Conservation (phyloP, 2,797 vertebrate genomes). For the Microhierax caerulescens region DNA sequence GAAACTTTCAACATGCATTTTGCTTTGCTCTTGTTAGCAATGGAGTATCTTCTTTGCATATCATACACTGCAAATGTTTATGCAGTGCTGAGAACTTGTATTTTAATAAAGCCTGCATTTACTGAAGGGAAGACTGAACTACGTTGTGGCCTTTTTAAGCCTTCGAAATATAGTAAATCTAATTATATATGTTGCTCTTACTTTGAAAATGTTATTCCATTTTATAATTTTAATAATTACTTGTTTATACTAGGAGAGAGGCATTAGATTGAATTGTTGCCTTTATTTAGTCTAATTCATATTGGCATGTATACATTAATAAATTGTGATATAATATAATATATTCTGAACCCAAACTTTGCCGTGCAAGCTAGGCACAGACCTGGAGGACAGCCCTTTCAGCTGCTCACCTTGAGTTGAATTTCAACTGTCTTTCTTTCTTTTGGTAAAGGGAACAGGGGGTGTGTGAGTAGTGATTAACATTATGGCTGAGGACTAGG, state of each 20-base stretch:
- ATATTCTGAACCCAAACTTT: constrained; percentile 37
- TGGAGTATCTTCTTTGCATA: constrained; percentile 72
- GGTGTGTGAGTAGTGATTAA: background rate
- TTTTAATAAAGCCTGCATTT: constrained; percentile 73
- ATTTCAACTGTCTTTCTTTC: background rate
- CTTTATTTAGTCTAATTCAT: constrained; percentile 68
- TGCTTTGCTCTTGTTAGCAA: constrained; percentile 71
- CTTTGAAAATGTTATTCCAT: constrained; percentile 70
- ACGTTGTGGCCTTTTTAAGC: constrained; percentile 59
- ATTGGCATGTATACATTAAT: constrained; percentile 55
- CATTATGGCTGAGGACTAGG: background rate
- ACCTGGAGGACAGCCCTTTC: background rate
- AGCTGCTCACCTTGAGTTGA: background rate
- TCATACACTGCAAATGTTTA: constrained; percentile 69
- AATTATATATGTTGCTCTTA: constrained; percentile 74
- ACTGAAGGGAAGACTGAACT: constrained; percentile 68
- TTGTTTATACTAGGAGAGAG: constrained; percentile 70
- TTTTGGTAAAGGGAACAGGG: background rate
- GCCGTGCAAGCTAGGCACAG: background rate
- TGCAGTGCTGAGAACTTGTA: constrained; percentile 53
- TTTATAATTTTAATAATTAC: constrained; percentile 73
- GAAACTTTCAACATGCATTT: constrained; percentile 73
- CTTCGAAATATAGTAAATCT: constrained; percentile 71
- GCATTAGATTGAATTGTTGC: constrained; percentile 61
- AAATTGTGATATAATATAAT: constrained; percentile 21